Conservation (phyloP, 2,797 vertebrate genomes). For the Tarsius wallacei region DNA sequence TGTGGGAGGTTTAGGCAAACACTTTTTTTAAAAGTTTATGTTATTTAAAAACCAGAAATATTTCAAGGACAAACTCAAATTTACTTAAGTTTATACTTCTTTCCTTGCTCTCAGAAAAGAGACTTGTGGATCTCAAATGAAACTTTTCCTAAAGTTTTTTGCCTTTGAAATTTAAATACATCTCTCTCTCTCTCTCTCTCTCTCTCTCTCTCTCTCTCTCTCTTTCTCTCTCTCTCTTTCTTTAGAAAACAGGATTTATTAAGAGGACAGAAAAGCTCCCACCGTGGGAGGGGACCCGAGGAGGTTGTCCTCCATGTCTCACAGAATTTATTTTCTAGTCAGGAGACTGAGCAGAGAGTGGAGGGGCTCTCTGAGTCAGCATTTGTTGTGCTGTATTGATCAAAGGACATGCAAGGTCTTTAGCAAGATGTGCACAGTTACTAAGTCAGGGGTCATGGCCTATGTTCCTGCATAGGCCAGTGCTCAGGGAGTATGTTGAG, state of each 20-base stretch:
- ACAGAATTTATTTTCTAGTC: neutral
- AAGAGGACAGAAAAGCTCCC: too few species aligned
- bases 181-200: neutral
- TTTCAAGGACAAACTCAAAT: conserved; percentile 42
- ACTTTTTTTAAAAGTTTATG: too few species aligned
- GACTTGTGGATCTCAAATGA: neutral
- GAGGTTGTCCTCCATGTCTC: too few species aligned
- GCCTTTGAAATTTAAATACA: neutral
- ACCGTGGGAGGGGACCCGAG: too few species aligned
- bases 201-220: too few species aligned
- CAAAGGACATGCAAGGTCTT: too few species aligned
- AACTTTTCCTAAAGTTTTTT: neutral
- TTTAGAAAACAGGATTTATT: too few species aligned
- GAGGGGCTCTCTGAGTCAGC: neutral
- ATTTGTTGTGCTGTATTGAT: fast-evolving
- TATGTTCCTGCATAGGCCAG: neutral
- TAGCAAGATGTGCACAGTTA: fast-evolving
- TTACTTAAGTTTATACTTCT: neutral
- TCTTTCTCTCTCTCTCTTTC: too few species aligned
- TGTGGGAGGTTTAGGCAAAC: neutral
- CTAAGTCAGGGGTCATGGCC: neutral
- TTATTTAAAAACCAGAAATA: neutral
- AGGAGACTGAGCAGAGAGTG: neutral
- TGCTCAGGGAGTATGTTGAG: neutral
- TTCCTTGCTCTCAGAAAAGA: neutral